Evolutionary conservation across 35 echinoderm and acorn worm genomes (phyloP).

Genomic region (Chiridota heheva): DNA sequence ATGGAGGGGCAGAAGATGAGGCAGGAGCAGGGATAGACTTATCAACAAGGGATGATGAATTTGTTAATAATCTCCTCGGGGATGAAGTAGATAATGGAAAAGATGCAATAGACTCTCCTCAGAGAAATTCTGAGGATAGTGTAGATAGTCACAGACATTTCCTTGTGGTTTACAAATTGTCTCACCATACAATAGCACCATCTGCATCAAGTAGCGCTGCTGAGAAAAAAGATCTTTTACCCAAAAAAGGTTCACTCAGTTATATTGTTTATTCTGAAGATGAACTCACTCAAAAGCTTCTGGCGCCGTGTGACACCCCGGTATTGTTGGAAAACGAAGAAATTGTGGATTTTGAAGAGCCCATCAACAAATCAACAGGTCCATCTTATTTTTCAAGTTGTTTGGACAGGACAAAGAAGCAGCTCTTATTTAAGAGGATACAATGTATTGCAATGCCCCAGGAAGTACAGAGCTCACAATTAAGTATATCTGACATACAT

Average conservation of each 20-base stretch:
- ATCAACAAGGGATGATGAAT: slow-evolving; percentile 14
- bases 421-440: background rate
- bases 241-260: no score
- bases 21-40: slow-evolving; percentile 4
- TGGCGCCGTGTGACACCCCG: slow-evolving; percentile 26
- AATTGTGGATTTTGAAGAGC: slow-evolving; percentile 33
- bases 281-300: no score
- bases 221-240: no score
- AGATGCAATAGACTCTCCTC: no score
- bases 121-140: no score
- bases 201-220: no score
- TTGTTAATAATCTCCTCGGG: slow-evolving; percentile 38
- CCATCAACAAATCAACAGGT: slow-evolving; percentile 13
- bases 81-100: slow-evolving; percentile 24
- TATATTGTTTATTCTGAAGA: no score
- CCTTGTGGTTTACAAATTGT: slow-evolving; percentile 29
- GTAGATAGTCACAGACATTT: background rate
- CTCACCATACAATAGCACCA: no score
- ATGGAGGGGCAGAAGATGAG: background rate
- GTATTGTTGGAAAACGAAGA: slow-evolving; percentile 33
- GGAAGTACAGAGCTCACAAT: slow-evolving; percentile 4
- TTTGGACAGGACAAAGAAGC: slow-evolving; percentile 42
- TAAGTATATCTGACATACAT: slow-evolving; percentile 19
- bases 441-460: slow-evolving; percentile 7
- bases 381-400: slow-evolving; percentile 46